Conservation (phyloP, 2,113 vertebrate genomes). For the Caretta caretta region DNA sequence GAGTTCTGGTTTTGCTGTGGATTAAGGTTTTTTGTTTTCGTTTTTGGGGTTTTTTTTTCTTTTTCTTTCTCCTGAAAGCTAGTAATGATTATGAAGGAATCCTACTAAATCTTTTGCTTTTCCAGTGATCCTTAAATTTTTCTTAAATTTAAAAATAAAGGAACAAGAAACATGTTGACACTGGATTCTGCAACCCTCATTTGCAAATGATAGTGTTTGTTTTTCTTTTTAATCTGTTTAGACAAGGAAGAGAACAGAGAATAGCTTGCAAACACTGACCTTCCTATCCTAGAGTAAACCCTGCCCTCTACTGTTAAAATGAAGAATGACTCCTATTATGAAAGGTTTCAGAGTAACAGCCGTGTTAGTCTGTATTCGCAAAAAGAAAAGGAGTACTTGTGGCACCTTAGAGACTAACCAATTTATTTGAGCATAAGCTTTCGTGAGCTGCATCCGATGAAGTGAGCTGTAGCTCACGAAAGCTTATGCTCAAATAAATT, state of each 20-base stretch:
- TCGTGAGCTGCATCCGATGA: too few relatives aligned
- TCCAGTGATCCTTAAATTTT: not conserved
- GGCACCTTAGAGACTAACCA: too few relatives aligned
- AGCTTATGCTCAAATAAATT: too few relatives aligned
- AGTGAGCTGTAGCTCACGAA: too few relatives aligned
- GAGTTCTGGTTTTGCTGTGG: not conserved
- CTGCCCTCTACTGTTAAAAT: constrained; percentile 76
- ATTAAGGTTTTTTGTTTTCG: not conserved
- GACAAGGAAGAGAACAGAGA: not conserved
- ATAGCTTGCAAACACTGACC: not conserved
- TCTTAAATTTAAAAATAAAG: not conserved
- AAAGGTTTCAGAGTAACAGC: too few relatives aligned
- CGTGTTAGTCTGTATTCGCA: too few relatives aligned
- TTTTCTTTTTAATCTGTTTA: not conserved
- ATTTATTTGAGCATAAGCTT: too few relatives aligned
- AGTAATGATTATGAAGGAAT: not conserved
- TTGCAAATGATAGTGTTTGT: not conserved
- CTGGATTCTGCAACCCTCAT: not conserved
- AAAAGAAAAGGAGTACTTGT: too few relatives aligned
- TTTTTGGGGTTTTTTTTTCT: too few relatives aligned
- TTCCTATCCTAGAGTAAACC: constrained; percentile 10
- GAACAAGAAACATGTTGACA: not conserved
- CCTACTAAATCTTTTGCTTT: fast-evolving
- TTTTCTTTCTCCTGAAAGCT: not conserved
- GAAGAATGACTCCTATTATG: not conserved